A percentile compares a stretch with the other conserved stretches of the same genome.
phyloP scores from a whole-genome alignment of 1,140 invertebrate genomes.

The Achatina immaculata region DNA sequence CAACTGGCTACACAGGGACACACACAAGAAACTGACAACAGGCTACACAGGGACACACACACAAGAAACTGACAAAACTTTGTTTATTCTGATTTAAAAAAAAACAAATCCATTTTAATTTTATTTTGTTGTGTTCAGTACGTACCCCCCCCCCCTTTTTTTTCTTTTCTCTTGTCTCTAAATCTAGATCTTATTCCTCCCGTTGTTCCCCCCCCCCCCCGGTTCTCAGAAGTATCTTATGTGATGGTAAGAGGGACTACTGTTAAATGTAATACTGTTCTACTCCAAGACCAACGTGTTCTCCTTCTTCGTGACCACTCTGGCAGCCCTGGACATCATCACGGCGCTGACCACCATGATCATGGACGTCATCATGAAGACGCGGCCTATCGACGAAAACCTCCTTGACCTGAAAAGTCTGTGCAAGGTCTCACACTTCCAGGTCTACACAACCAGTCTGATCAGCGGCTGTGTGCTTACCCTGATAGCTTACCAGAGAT shows the following conservation, averaged over 20 bases:
- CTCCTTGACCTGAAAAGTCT: background rate
- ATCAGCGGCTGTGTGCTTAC: slow-evolving; percentile 27
- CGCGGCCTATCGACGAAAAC: slow-evolving; percentile 6
- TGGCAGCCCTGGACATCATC: slow-evolving; percentile 41
- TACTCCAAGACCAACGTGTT: slow-evolving; percentile 31
- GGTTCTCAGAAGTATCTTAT: background rate
- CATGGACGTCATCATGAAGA: slow-evolving; percentile 42
- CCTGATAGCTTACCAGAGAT: slow-evolving; percentile 4
- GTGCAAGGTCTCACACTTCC: slow-evolving; percentile 29
- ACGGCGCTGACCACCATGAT: slow-evolving; percentile 40
- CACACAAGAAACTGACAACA: no score
- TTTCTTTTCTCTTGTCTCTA: background rate
- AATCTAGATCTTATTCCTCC: background rate
- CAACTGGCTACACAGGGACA: no score
- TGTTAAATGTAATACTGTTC: no score
- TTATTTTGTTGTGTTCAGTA: no score
- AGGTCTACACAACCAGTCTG: slow-evolving; percentile 22
- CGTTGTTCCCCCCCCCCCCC: background rate
- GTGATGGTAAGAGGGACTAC: background rate
- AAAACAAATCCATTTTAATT: no score
- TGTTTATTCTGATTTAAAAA: no score
- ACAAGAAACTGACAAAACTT: no score
- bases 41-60: no score
- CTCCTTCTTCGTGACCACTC: slow-evolving; percentile 38
- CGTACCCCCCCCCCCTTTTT: background rate